phyloP scores from a whole-genome alignment of 2,113 vertebrate genomes.

The Rhynchopsitta pachyrhyncha region DNA sequence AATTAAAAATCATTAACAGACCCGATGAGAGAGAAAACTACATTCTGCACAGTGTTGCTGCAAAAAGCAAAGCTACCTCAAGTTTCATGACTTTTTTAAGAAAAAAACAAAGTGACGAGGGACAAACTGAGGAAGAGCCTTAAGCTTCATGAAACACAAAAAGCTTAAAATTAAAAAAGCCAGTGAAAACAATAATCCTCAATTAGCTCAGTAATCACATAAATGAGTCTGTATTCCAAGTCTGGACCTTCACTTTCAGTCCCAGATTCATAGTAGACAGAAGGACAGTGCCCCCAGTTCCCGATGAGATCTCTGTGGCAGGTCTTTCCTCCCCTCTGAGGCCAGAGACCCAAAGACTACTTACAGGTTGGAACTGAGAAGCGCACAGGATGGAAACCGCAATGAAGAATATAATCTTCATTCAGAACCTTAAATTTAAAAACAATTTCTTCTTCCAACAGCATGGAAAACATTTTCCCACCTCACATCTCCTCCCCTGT shows the following conservation, averaged over 20 bases:
- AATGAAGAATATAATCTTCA: neutral
- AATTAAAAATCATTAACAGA: conserved; percentile 50
- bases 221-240: neutral
- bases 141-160: conserved; percentile 52
- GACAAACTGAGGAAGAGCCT: conserved; percentile 45
- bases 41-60: neutral
- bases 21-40: neutral
- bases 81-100: neutral
- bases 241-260: neutral
- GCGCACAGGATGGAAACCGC: neutral
- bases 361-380: neutral
- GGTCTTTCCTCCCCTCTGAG: neutral
- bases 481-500: neutral
- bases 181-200: neutral
- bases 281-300: neutral
- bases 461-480: neutral
- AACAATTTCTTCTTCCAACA: neutral
- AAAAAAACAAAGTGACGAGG: neutral
- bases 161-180: conserved; percentile 46
- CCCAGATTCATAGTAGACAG: rapidly evolving
- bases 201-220: neutral
- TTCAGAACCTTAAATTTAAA: neutral
- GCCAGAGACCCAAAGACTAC: neutral
- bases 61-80: conserved; percentile 40
- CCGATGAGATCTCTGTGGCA: neutral